Base-by-base conservation (phyloP, 1,140 invertebrate genomes). In the Dendrolimus punctatus region DNA sequence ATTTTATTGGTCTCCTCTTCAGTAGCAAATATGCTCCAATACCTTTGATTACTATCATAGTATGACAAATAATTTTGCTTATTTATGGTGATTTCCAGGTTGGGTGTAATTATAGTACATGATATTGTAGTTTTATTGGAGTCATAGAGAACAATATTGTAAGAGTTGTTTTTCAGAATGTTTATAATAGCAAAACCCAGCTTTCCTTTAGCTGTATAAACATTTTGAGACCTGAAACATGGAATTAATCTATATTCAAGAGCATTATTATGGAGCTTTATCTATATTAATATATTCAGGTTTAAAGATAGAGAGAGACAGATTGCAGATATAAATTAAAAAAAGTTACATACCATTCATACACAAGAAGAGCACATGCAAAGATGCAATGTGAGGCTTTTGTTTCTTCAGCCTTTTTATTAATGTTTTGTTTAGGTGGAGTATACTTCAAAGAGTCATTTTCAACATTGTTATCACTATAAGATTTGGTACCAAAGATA, bases 111-210 rank as follows among this genome's bases (percentile, higher is more conserved):
- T 36, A 62, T 71, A 40, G 71, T 68, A 54, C 56, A 66, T n/a
- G 80, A 85, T 42, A 85, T 45, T 38, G 76, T 76, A 42, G 57
- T 60, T 73, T 85, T 85, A 52, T 77, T 77, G 8, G 73, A 68
- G 54, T 80, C 71, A 73, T 85, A 85, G 1, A 85, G 58, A 41
- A 85, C 55, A 39, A 85, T 68, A 49, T 74, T 79, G 57, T 72
- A 63, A 36, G 49, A 50, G 44, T 57, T 68, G 60, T 50, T 67
- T 68, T 73, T 80, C 9, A 58, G 37, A 8, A 71, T 64, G 64
- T 80, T 83, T 47, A 82, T 47, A 53, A 85, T 75, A 23, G 77
- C 80, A 66, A 83, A 75, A 7, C 77, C 80, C 10, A 83, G 48
- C 63, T 76, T 80, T 38, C 79, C 79, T 62, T 55, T 77, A 40